Conservation (phyloP, 2,797 vertebrate genomes). For the Parotocinclus haroldoi region DNA sequence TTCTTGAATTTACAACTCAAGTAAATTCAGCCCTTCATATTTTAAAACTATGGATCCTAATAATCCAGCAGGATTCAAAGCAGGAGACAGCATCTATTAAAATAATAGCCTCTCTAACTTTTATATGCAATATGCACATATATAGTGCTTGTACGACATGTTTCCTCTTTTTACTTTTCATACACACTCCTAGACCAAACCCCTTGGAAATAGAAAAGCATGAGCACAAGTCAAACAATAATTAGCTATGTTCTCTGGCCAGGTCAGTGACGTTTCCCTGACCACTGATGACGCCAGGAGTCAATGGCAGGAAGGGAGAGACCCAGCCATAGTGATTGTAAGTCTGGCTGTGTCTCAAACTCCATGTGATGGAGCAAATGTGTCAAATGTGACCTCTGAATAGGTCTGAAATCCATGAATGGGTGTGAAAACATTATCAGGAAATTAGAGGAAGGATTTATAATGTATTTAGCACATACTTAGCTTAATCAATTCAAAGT, state of each 20-base stretch:
- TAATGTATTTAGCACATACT: no score
- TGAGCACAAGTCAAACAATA: slow-evolving; percentile 9
- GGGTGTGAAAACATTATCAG: no score
- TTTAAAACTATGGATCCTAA: background rate
- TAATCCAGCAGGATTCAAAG: background rate
- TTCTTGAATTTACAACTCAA: background rate
- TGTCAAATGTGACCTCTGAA: background rate
- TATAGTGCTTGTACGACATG: background rate
- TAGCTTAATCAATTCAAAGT: no score
- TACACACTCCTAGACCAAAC: slow-evolving; percentile 3
- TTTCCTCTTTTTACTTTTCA: slow-evolving; percentile 7
- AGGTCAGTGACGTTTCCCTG: slow-evolving; percentile 18
- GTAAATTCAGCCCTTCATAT: background rate
- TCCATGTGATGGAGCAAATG: background rate
- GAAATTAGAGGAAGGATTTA: no score
- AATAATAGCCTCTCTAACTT: background rate
- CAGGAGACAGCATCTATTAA: background rate
- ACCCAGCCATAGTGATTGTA: slow-evolving; percentile 16
- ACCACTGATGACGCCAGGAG: slow-evolving; percentile 22
- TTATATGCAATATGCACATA: background rate
- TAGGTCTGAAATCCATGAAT: background rate
- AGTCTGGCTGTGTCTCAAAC: background rate
- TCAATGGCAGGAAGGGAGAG: slow-evolving; percentile 42
- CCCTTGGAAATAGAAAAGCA: background rate
- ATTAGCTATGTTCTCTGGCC: slow-evolving; percentile 20